Percentiles rank a stretch among this genome's conserved stretches.
These are phyloP conservation scores for Aphidius colemani DNA, from an alignment of 2,888 invertebrate genomes.

Conservation along the genomic window DNA sequence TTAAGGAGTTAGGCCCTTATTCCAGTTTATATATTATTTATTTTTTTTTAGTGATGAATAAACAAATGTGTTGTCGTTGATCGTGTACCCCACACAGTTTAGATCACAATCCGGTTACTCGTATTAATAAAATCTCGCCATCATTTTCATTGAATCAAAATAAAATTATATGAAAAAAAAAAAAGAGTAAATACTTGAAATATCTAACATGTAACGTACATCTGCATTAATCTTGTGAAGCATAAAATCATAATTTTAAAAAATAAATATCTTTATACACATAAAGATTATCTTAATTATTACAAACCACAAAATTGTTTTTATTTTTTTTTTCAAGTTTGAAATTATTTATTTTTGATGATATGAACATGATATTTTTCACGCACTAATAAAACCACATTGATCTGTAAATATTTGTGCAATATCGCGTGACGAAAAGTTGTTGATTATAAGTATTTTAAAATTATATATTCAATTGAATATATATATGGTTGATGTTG, in stretches of 20 bases:
- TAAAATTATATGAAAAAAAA: no score
- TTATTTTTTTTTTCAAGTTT: background rate
- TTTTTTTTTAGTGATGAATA: background rate
- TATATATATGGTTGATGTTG: background rate
- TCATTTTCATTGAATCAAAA: no score
- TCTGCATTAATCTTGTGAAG: no score
- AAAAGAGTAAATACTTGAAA: no score
- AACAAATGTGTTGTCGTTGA: conserved; percentile 21
- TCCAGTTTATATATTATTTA: conserved; percentile 10
- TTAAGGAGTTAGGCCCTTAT: background rate
- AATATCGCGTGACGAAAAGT: conserved; percentile 19
- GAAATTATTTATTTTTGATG: background rate
- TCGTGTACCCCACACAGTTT: conserved; percentile 20
- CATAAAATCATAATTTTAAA: no score
- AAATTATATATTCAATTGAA: background rate
- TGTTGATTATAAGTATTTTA: conserved; percentile 8
- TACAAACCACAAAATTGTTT: background rate
- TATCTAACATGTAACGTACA: no score
- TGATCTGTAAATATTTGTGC: conserved; percentile 9
- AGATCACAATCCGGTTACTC: background rate
- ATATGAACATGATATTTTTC: no score
- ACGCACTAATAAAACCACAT: conserved; percentile 12
- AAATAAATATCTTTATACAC: background rate
- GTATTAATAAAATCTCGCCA: no score
- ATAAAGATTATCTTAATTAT: conserved; percentile 1